Evolutionary conservation across 2,113 vertebrate genomes (phyloP), one percentile per base, ranked within the genome.

Genomic region (Suncus etruscus): DNA sequence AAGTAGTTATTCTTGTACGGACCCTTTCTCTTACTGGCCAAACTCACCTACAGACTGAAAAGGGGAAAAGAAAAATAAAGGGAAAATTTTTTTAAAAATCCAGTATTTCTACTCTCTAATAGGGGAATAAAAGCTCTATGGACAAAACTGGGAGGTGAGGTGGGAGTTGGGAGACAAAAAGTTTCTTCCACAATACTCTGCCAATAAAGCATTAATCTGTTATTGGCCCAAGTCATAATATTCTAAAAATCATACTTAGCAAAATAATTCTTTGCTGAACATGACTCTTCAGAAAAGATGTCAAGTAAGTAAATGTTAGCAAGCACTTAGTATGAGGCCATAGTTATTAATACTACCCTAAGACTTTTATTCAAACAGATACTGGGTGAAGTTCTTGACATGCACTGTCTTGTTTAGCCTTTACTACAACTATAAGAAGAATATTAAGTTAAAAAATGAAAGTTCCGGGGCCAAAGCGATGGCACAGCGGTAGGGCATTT

Each of bases 171-270:
- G 29, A 29, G 8, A 4, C 16, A 68, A 11, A 63, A 6, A 11
- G 39, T 70, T 84, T 85, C 58, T 69, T n/a, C 27, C 45, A 9
- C 3, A 72, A 6, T 47, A 87, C 48, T 65, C 61, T 66, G 25
- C 45, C 32, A 27, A 45, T 39, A 25, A 8, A 79, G 88, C 14
- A 83, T 39, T 50, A 65, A 85, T 68, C 63, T 77, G 12, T 78
- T 58, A 70, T 15, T 75, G 31, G 22, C 16, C 29, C 31, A 14
- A 16, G 45, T 78, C 74, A 48, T 1, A 70, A 16, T 82, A 32
- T 58, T 72, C 89, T 93, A 83, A 86, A 88, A 78, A 63, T 51
- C 63, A 81, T 25, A 80, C 22, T 91, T 29, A 77, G 27, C n/a
- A 45, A 63, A 75, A 45, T 69, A 47, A 77, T 89, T 87, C 77